A percentile compares a stretch with the other conserved stretches of the same genome.
Conservation (phyloP, 1,140 invertebrate genomes). For the Lasaia peninsularis region DNA sequence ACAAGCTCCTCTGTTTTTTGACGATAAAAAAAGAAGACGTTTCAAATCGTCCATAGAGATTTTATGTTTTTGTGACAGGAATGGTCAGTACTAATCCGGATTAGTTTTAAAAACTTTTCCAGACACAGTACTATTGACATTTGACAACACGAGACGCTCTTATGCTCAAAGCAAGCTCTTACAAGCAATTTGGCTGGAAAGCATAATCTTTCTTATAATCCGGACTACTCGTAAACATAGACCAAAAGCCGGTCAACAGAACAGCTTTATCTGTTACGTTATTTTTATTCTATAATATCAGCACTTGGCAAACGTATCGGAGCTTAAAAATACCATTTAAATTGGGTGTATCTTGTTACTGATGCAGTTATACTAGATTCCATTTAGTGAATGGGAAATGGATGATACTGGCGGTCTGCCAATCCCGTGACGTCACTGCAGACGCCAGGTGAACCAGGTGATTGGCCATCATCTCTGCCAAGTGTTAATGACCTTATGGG, state of each 20-base stretch:
- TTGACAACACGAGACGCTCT: background rate
- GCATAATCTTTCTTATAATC: too few species aligned
- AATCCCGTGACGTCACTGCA: constrained; percentile 6
- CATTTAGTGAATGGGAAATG: constrained; percentile 5
- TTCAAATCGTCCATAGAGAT: too few species aligned
- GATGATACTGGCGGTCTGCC: background rate
- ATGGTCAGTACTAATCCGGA: too few species aligned
- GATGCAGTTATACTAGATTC: constrained; percentile 8
- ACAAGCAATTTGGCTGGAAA: too few species aligned
- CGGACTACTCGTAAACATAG: too few species aligned
- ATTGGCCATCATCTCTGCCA: constrained; percentile 10
- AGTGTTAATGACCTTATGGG: constrained; percentile 9
- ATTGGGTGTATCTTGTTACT: constrained; percentile 3
- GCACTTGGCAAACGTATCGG: background rate
- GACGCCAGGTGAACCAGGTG: constrained; percentile 12
- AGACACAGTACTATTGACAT: too few species aligned
- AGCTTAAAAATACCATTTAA: constrained; percentile 4
- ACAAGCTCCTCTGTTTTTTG: too few species aligned
- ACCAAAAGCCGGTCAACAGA: too few species aligned
- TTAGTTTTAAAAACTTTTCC: too few species aligned
- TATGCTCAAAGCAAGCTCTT: too few species aligned
- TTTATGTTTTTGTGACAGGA: background rate
- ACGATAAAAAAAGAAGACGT: too few species aligned
- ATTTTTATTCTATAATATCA: constrained; percentile 1
- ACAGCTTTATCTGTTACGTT: too few species aligned